These are phyloP conservation scores for Ceyx melanurus DNA, from an alignment of 2,113 vertebrate species.

Conservation along the genomic window DNA sequence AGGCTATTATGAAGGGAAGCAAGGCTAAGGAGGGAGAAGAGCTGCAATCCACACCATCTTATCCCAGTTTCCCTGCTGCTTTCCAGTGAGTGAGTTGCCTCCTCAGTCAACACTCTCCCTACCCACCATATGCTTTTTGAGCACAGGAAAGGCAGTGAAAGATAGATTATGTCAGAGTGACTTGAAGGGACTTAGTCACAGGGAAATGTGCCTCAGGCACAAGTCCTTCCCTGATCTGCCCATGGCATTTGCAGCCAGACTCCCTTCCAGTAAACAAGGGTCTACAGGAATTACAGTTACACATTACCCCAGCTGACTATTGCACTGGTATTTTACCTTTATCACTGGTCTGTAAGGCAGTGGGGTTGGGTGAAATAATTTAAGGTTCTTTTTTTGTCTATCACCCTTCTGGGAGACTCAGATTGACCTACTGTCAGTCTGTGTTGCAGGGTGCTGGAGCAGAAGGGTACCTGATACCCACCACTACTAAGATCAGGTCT, in stretches of 20 bases:
- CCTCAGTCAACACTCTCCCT: not conserved
- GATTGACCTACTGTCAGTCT: not conserved
- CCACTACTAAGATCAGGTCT: not conserved
- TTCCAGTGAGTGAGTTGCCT: not conserved
- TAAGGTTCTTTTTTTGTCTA: not conserved
- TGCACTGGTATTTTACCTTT: not conserved
- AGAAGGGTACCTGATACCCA: not conserved
- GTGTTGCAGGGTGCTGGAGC: fast-evolving
- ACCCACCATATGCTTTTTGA: not conserved
- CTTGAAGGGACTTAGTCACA: not conserved
- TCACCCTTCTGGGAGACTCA: not conserved
- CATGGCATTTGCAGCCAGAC: not conserved
- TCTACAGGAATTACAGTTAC: not conserved
- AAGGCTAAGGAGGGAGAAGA: not conserved
- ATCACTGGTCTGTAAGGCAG: not conserved
- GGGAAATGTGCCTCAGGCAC: not conserved
- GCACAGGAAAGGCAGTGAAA: not conserved
- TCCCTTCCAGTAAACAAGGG: not conserved
- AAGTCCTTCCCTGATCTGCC: not conserved
- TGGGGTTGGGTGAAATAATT: not conserved
- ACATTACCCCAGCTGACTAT: not conserved
- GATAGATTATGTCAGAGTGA: not conserved
- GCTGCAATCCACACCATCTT: not conserved
- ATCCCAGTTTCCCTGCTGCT: not conserved
- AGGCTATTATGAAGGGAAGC: not conserved